A percentile compares a stretch with the other conserved stretches of the same genome.
phyloP scores from a whole-genome alignment of 2,113 vertebrate species.

The Lutjanus erythropterus region DNA sequence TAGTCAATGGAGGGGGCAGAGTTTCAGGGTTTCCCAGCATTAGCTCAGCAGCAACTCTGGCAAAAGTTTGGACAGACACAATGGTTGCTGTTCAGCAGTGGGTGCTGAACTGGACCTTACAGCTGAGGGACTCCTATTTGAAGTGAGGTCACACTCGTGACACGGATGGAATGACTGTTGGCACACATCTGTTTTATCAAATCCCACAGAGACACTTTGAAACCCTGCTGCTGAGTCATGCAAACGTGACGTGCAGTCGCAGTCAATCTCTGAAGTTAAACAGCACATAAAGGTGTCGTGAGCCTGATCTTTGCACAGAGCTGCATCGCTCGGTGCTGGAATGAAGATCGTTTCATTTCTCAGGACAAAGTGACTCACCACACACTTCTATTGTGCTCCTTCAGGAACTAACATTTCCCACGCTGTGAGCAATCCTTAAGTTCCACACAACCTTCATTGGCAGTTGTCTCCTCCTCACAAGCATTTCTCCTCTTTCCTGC shows the following conservation, averaged over 20 bases:
- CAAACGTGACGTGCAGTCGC: background rate
- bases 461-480: constrained; percentile 61
- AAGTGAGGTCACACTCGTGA: constrained; percentile 41
- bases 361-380: constrained; percentile 43
- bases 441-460: constrained; percentile 61
- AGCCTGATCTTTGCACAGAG: constrained; percentile 57
- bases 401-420: constrained; percentile 71
- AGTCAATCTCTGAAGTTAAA: constrained; percentile 45
- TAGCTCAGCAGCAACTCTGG: constrained; percentile 58
- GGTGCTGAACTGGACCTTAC: constrained; percentile 74
- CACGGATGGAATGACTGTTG: constrained; percentile 44
- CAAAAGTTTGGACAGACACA: constrained; percentile 57
- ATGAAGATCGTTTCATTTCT: constrained; percentile 38
- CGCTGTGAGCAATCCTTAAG: constrained; percentile 58
- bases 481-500: constrained; percentile 54
- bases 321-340: constrained; percentile 42
- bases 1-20: constrained; percentile 50
- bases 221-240: constrained; percentile 37
- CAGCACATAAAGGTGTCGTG: constrained; percentile 34
- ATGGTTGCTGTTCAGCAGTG: constrained; percentile 75
- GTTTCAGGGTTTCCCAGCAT: constrained; percentile 69
- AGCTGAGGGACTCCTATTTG: constrained; percentile 35
- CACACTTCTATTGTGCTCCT: constrained; percentile 51
- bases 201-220: constrained; percentile 37
- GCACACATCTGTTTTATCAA: constrained; percentile 49